A percentile compares a stretch with the other conserved stretches of the same genome.
Conservation (phyloP, 2,797 vertebrate genomes). For the Neostethus bicornis region DNA sequence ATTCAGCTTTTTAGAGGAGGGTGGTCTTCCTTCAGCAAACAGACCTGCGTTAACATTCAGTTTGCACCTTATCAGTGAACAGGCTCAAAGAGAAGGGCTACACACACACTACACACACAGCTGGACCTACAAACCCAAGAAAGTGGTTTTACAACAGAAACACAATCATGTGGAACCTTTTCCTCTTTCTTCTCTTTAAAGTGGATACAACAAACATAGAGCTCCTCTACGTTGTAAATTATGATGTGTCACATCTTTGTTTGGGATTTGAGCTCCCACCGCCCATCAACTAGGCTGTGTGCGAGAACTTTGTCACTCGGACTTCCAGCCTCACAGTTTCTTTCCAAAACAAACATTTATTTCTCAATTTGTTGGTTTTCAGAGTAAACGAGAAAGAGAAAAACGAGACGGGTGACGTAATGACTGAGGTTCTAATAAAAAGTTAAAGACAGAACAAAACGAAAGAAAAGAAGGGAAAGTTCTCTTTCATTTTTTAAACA, state of each 20-base stretch:
- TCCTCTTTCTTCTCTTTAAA: constrained; percentile 11
- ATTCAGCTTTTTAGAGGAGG: constrained; percentile 51
- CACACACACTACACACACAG: constrained; percentile 38
- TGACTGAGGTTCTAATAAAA: constrained; percentile 11
- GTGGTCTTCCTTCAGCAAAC: constrained; percentile 64
- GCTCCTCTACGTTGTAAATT: constrained; percentile 71
- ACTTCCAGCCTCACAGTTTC: constrained; percentile 71
- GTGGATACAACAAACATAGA: constrained; percentile 33
- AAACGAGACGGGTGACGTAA: constrained; percentile 1
- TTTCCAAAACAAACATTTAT: constrained; percentile 64
- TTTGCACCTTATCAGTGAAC: constrained; percentile 62
- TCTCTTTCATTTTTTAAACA: constrained; percentile 52
- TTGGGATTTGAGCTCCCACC: constrained; percentile 74
- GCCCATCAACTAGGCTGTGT: constrained; percentile 60
- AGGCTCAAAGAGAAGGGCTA: constrained; percentile 43
- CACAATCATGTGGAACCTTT: constrained; percentile 18
- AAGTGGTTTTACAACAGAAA: constrained; percentile 23
- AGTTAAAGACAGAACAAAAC: background rate
- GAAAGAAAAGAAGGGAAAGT: constrained; percentile 21
- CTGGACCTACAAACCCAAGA: constrained; percentile 41
- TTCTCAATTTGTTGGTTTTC: constrained; percentile 41
- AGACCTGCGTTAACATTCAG: constrained; percentile 62
- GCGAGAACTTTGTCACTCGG: constrained; percentile 76
- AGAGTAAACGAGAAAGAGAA: constrained; percentile 2
- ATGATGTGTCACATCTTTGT: constrained; percentile 67